Evolutionary conservation across 1,140 invertebrate species (phyloP).

Genomic region (Odontomachus brunneus): DNA sequence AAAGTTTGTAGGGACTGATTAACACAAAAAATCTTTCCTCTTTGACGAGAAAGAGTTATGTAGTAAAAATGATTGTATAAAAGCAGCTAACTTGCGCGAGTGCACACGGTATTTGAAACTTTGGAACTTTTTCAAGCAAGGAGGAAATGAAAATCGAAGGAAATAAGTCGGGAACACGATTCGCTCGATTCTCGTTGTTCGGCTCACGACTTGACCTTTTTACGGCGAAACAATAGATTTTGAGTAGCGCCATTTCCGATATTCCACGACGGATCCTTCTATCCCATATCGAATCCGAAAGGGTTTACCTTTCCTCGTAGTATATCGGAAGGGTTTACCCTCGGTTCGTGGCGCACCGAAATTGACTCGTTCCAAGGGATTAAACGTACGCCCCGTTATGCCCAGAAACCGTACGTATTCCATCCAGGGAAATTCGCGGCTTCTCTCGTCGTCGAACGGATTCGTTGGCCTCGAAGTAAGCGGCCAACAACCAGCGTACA

Average conservation of each 20-base stretch:
- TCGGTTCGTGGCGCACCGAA: constrained; percentile 74
- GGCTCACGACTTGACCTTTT: constrained; percentile 40
- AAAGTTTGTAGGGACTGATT: no score
- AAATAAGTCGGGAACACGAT: constrained; percentile 48
- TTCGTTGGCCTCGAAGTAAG: constrained; percentile 41
- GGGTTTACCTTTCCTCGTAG: constrained; percentile 46
- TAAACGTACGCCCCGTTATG: constrained; percentile 69
- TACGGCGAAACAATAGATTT: constrained; percentile 67
- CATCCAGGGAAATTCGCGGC: constrained; percentile 48
- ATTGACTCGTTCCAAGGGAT: constrained; percentile 76
- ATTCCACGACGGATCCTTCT: constrained; percentile 67
- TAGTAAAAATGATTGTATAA: no score
- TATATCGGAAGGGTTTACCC: constrained; percentile 72
- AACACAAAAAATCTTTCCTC: no score
- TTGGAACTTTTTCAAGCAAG: not conserved
- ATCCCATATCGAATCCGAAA: constrained; percentile 69
- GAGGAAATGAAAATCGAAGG: constrained; percentile 21
- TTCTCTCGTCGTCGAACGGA: constrained; percentile 57
- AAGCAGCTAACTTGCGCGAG: no score
- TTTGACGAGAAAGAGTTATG: no score
- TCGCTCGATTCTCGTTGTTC: constrained; percentile 46
- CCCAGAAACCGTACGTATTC: constrained; percentile 47
- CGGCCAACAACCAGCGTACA: constrained; percentile 35
- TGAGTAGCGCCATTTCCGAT: constrained; percentile 56
- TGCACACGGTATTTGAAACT: no score